Base-by-base conservation (phyloP, 2,113 vertebrate genomes). In the Gorsachius goisagi region DNA sequence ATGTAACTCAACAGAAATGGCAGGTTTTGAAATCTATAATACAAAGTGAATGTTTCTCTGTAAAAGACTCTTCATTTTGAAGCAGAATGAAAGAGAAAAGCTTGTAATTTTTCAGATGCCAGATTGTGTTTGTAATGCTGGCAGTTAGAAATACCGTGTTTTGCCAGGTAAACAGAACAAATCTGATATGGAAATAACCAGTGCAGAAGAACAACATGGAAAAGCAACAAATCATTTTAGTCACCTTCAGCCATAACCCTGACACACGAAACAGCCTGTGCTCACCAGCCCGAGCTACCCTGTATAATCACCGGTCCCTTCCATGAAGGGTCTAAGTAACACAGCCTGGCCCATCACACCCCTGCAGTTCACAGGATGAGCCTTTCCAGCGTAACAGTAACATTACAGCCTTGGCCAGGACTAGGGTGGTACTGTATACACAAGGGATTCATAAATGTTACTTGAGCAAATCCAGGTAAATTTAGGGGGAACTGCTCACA, bases 141-240 rank as follows among this genome's bases (percentile, higher is more conserved):
- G 85, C 64, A 78, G 72, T 71, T 88, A 24, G 12, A 72, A 94
- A 73, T 13, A 75, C 37, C 1, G 0, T 33, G 55, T 90, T 93
- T 85, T 86, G 49, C 78, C 69, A 90, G 71, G 88, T 84, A 89
- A 89, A 74, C 45, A 84, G 88, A 87, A 75, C 69, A 77, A 69
- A 79, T 73, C 58, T 39, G n/a, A 85, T 37, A 41, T 15, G 28
- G 58, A 83, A 85, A 81, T 68, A 84, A 75, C 32, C 77, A 72
- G 32, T 0, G 5, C 45, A 75, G 85, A 58, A 56, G 22, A 56
- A 78, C 53, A 95, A 66, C 74, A 19, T 1, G 32, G 47, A 85
- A 81, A 89, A 66, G 32, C 37, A 96, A 64, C 49, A 41, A 18
- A 53, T 49, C 4, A 28, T 37, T 74, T 82, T 18, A 41, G 58